Evolutionary conservation across 1,140 invertebrate species (phyloP).

Genomic region (Branchinecta lynchi): DNA sequence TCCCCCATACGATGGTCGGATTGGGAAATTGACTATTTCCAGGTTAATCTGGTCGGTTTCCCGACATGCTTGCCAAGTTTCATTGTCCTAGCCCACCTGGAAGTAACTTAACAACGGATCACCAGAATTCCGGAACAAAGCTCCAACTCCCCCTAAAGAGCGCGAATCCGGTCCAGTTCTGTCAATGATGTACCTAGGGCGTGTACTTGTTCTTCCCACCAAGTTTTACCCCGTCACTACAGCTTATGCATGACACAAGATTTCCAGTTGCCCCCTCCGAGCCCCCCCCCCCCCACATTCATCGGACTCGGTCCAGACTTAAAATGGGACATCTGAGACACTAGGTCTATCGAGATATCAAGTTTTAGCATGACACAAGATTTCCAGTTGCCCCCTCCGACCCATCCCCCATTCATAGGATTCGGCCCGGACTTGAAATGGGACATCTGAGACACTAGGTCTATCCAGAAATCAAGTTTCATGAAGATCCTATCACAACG

Average conservation of each 20-base stretch:
- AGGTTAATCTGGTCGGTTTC: too few species aligned
- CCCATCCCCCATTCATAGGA: conserved; percentile 1
- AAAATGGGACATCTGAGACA: conserved; percentile 9
- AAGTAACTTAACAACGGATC: too few species aligned
- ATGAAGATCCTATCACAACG: too few species aligned
- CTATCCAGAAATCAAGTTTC: too few species aligned
- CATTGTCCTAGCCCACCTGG: too few species aligned
- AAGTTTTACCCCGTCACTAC: conserved; percentile 1
- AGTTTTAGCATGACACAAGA: not conserved
- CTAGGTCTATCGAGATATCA: not conserved
- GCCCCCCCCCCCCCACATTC: not conserved
- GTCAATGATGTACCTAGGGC: not conserved
- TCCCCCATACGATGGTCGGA: too few species aligned
- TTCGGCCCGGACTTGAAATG: too few species aligned
- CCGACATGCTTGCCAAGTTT: too few species aligned
- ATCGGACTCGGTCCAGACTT: conserved; percentile 1
- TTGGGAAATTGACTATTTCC: too few species aligned
- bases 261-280: not conserved
- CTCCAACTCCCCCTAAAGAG: conserved; percentile 2
- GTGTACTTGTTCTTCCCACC: conserved; percentile 5
- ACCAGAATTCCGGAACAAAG: not conserved
- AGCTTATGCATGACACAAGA: not conserved
- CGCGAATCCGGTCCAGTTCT: not conserved
- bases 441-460: too few species aligned
- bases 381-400: too few species aligned